Evolutionary conservation across 2,888 invertebrate species (phyloP).

Genomic region (Trypoxylon attenuatum): DNA sequence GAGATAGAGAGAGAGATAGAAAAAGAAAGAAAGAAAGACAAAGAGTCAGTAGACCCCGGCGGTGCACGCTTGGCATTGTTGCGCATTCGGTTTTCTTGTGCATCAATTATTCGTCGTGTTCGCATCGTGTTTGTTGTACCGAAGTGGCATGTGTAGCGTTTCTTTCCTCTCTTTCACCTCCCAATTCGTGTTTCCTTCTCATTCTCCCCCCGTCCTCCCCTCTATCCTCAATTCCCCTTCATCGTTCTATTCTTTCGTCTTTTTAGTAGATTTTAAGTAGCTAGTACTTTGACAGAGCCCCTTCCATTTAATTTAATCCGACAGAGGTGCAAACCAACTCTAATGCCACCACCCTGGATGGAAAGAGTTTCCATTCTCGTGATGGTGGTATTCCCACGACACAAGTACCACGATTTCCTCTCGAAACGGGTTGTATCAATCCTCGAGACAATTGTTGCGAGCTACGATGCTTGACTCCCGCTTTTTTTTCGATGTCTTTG

Average conservation of each 20-base stretch:
- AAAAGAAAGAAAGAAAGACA: too few relatives aligned
- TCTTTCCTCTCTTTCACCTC: slow-evolving; percentile 47
- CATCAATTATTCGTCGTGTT: slow-evolving; percentile 55
- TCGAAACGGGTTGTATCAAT: too few relatives aligned
- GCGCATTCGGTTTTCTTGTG: slow-evolving; percentile 55
- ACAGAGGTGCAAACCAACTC: neutral
- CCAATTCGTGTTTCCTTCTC: slow-evolving; percentile 8
- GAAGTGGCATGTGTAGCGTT: slow-evolving; percentile 66
- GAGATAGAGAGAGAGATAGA: too few relatives aligned
- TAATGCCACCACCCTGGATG: too few relatives aligned
- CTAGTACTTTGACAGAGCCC: slow-evolving; percentile 50
- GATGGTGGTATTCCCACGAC: too few relatives aligned
- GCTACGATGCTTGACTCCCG: too few relatives aligned
- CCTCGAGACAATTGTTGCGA: too few relatives aligned
- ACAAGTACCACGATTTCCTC: too few relatives aligned
- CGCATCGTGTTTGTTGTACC: slow-evolving; percentile 52
- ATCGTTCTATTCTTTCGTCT: too few relatives aligned
- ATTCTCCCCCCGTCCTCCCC: neutral
- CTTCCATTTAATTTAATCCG: too few relatives aligned
- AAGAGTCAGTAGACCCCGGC: slow-evolving; percentile 48
- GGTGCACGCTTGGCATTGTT: slow-evolving; percentile 60
- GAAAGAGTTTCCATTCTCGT: too few relatives aligned
- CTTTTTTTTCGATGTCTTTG: too few relatives aligned
- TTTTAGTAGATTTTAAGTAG: slow-evolving; percentile 61
- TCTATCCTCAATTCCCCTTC: neutral